phyloP scores from a whole-genome alignment of 2,797 vertebrate genomes.

The Setipinna tenuifilis region DNA sequence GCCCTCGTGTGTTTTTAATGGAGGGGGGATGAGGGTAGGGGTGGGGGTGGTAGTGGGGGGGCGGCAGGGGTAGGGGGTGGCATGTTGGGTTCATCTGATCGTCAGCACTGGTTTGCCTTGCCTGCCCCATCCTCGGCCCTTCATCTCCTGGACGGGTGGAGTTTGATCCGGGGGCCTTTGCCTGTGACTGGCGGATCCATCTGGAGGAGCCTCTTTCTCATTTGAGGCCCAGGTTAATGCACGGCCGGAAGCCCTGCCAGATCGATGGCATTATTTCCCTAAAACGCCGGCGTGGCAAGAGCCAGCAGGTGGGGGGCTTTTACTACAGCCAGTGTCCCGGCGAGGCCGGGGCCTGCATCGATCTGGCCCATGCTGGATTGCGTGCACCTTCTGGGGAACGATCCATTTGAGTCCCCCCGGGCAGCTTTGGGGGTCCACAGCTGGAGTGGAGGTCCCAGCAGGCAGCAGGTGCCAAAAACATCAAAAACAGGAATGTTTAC shows the following conservation, averaged over 20 bases:
- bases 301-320: slow-evolving; percentile 70
- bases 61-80: slow-evolving; percentile 56
- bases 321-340: slow-evolving; percentile 71
- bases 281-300: slow-evolving; percentile 74
- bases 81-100: slow-evolving; percentile 72
- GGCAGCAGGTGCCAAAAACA: slow-evolving; percentile 81
- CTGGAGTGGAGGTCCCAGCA: slow-evolving; percentile 72
- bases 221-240: slow-evolving; percentile 76
- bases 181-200: slow-evolving; percentile 73
- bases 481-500: slow-evolving; percentile 82
- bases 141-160: slow-evolving; percentile 56
- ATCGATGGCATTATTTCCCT: slow-evolving; percentile 84
- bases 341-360: slow-evolving; percentile 71
- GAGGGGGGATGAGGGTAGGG: too few species aligned
- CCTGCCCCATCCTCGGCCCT: slow-evolving; percentile 62
- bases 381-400: slow-evolving; percentile 79
- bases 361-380: slow-evolving; percentile 76
- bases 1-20: slow-evolving; percentile 56
- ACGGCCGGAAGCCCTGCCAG: slow-evolving; percentile 66
- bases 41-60: too few species aligned
- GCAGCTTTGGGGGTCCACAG: slow-evolving; percentile 70
- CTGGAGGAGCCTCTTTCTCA: slow-evolving; percentile 75
- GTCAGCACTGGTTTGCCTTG: slow-evolving; percentile 71
- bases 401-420: slow-evolving; percentile 81
- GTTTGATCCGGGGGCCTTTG: slow-evolving; percentile 45